Evolutionary conservation across 2,888 invertebrate species (phyloP), one percentile per base, ranked within the genome.

Genomic region (Patella ulyssiponensis): DNA sequence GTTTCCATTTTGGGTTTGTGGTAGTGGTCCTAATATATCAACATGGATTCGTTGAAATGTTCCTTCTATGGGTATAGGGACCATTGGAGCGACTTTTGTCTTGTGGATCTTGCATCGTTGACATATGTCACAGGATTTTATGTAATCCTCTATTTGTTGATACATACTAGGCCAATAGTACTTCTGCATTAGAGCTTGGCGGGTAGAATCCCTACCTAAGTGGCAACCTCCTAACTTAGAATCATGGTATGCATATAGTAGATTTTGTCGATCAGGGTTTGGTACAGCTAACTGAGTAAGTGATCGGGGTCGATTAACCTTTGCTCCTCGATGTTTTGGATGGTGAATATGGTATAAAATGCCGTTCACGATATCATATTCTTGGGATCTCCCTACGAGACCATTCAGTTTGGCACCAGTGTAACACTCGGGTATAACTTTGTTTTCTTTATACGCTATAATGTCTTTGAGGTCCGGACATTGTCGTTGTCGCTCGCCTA

Each of bases 11-110:
- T 27, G 27, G 27, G 27, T 75, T 69, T 69, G 70, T 51, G 82
- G 76, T 17, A 84, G 58, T 3, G 82, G 80, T 14, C 82, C 82
- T 11, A 82, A 27, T 56, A 84, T 79, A 54, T 84, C 82, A 69
- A 82, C 79, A 73, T 83, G 82, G 17, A 76, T 58, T n/a, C 80
- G 3, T 14, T 56, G 56, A 51, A 82, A 79, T 11, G 72, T 73
- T 23, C 79, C 77, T 15, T 14, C 73, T 54, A 80, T 73, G 20
- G 76, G 80, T 54, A 83, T 70, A 72, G 79, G 79, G 23, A 58
- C 44, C 14, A 82, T 56, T 17, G 80, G 80, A 17, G 81, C 81
- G 27, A 27, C 33, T 23, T 77, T 64, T 9, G 73, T 58, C 17
- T 80, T 64, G 4, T 71, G 71, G 14, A 58, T 23, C 17, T 73